A percentile compares a stretch with the other conserved stretches of the same genome.
Evolutionary conservation across 2,113 vertebrate genomes (phyloP).

Genomic region (Pterocles burchelli): DNA sequence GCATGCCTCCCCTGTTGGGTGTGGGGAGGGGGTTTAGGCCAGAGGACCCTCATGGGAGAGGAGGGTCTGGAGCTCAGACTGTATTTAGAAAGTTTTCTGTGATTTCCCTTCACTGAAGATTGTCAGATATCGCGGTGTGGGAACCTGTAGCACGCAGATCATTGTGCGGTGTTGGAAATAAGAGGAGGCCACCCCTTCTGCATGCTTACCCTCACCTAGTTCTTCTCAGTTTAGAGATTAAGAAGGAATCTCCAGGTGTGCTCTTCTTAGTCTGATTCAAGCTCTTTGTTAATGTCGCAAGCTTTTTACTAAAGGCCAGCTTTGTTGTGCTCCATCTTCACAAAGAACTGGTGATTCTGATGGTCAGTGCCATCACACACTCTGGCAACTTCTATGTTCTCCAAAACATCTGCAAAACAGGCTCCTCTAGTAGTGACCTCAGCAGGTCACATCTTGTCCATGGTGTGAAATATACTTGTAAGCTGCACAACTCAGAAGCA

Average conservation of each 20-base stretch:
- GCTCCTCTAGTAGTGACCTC: not conserved
- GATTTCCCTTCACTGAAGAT: not conserved
- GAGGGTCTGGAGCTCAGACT: not conserved
- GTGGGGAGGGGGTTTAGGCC: too few species aligned
- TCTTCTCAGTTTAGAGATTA: not conserved
- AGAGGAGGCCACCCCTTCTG: not conserved
- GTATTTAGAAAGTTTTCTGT: not conserved
- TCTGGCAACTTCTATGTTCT: not conserved
- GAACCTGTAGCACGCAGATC: not conserved
- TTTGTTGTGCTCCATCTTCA: not conserved
- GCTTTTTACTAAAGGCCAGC: not conserved
- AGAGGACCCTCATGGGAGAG: fast-evolving
- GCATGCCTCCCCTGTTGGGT: fast-evolving
- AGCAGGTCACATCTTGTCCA: not conserved
- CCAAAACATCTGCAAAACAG: not conserved
- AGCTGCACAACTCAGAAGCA: not conserved
- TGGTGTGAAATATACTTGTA: not conserved
- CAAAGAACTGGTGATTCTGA: not conserved
- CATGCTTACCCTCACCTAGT: not conserved
- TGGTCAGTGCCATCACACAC: not conserved
- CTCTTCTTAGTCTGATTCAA: not conserved
- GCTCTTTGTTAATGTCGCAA: not conserved
- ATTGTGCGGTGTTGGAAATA: not conserved
- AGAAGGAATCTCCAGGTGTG: not conserved
- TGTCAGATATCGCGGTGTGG: not conserved